phyloP scores from a whole-genome alignment of 1,140 invertebrate species.

The Microvelia longipes region DNA sequence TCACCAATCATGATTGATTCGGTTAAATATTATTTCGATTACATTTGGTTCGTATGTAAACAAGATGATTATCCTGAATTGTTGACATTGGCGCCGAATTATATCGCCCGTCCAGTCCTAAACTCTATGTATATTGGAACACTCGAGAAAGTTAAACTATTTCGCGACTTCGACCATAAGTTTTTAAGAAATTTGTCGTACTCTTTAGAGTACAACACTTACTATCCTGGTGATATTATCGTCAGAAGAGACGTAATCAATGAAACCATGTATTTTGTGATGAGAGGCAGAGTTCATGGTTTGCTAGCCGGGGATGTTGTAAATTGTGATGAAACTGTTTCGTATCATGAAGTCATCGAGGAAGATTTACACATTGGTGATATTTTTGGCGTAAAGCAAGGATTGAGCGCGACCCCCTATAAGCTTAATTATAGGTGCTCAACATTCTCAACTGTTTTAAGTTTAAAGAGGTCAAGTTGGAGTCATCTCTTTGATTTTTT shows the following conservation, averaged over 20 bases:
- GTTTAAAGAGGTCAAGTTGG: background rate
- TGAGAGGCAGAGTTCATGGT: background rate
- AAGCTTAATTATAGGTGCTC: background rate
- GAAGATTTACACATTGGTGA: background rate
- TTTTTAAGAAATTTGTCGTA: background rate
- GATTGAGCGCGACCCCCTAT: background rate
- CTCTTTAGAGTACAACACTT: background rate
- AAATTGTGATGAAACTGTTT: background rate
- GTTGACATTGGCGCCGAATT: background rate
- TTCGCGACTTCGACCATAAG: background rate
- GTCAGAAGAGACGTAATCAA: background rate
- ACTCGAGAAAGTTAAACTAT: background rate
- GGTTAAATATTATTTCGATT: background rate
- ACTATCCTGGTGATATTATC: background rate
- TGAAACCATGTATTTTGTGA: background rate
- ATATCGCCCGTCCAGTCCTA: background rate
- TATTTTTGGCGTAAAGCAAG: background rate
- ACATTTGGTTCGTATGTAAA: background rate
- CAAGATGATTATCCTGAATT: background rate
- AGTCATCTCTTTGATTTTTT: background rate
- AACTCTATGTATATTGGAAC: background rate
- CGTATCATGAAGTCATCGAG: background rate
- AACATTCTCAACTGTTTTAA: background rate
- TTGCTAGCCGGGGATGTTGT: background rate
- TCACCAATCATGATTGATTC: background rate